Conservation (phyloP, 2,113 vertebrate genomes). For the Pleuronectes platessa region DNA sequence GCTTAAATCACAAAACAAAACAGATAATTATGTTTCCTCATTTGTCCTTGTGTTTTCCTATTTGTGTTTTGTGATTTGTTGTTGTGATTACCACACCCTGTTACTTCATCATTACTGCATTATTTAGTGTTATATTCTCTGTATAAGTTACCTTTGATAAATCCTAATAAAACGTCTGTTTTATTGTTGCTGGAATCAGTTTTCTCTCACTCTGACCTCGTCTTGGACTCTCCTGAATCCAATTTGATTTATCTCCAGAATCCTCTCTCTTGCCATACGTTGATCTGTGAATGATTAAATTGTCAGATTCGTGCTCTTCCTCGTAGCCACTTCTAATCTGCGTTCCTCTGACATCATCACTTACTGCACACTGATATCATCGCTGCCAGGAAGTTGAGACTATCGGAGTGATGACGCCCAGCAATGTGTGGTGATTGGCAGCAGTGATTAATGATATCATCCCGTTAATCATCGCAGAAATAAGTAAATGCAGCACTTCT, state of each 20-base stretch:
- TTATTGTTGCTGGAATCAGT: neutral
- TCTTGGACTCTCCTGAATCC: neutral
- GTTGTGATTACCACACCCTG: no score
- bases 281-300: constrained; percentile 34
- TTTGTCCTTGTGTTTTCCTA: no score
- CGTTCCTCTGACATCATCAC: constrained; percentile 33
- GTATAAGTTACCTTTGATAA: neutral
- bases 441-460: constrained; percentile 41
- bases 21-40: no score
- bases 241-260: neutral
- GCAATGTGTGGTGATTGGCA: constrained; percentile 22
- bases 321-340: constrained; percentile 13
- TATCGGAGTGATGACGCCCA: constrained; percentile 13
- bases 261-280: neutral
- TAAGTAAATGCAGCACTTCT: constrained; percentile 1
- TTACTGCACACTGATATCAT: constrained; percentile 32
- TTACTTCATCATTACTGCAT: no score
- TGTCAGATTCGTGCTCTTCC: neutral
- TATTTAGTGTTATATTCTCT: no score
- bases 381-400: constrained; percentile 51
- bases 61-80: no score
- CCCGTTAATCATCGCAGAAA: constrained; percentile 12
- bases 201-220: neutral
- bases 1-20: no score
- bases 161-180: neutral